A percentile compares a stretch with the other conserved stretches of the same genome.
These are phyloP conservation scores for Aleiodes leptofemur DNA, from an alignment of 2,888 invertebrate species.

Conservation along the genomic window DNA sequence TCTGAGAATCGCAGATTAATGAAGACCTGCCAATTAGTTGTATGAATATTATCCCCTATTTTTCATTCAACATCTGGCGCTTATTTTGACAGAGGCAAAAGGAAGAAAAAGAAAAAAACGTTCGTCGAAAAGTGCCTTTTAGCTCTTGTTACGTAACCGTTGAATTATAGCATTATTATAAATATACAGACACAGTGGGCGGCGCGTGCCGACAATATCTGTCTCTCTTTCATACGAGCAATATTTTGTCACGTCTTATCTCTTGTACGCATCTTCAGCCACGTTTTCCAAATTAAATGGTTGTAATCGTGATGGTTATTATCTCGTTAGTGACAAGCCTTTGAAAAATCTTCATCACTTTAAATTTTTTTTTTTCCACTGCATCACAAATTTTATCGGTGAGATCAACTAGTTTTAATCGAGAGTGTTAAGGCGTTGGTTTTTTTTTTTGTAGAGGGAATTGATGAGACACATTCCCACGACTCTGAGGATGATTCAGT, in stretches of 20 bases:
- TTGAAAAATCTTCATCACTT: slow-evolving; percentile 43
- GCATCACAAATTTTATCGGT: background rate
- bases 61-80: background rate
- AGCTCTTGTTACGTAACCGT: background rate
- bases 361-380: slow-evolving; percentile 19
- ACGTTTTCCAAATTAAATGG: slow-evolving; percentile 64
- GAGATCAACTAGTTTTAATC: slow-evolving; percentile 9
- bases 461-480: slow-evolving; percentile 11
- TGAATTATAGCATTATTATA: slow-evolving; percentile 36
- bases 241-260: slow-evolving; percentile 73
- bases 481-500: slow-evolving; percentile 5
- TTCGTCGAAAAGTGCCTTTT: background rate
- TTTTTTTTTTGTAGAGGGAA: background rate
- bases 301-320: slow-evolving; percentile 70
- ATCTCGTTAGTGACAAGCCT: slow-evolving; percentile 59
- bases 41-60: slow-evolving; percentile 4
- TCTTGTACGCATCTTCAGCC: slow-evolving; percentile 66
- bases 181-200: slow-evolving; percentile 36
- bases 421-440: background rate
- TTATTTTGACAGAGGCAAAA: too few species aligned
- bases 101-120: background rate
- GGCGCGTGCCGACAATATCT: slow-evolving; percentile 43
- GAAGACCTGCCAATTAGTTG: slow-evolving; percentile 20
- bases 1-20: slow-evolving; percentile 19
- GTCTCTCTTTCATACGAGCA: slow-evolving; percentile 63